These are phyloP conservation scores for Nothoprocta pentlandii DNA, from an alignment of 2,113 vertebrate genomes.

Conservation along the genomic window DNA sequence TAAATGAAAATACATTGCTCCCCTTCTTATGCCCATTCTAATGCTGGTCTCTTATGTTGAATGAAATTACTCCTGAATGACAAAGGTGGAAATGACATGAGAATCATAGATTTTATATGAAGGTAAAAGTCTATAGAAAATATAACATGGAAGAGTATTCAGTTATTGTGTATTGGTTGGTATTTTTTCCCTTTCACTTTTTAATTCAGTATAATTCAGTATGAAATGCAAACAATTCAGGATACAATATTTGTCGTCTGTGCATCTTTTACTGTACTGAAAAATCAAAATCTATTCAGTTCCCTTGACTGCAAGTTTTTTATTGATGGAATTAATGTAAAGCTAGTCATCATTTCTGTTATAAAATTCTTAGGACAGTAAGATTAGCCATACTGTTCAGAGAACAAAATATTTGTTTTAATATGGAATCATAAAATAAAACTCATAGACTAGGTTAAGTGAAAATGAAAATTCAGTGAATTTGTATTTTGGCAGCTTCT, in stretches of 20 bases:
- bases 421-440: slow-evolving; percentile 29
- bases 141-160: neutral
- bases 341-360: neutral
- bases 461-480: slow-evolving; percentile 8
- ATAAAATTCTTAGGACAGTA: slow-evolving; percentile 7
- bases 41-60: neutral
- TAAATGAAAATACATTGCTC: neutral
- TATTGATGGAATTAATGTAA: neutral
- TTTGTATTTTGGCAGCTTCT: slow-evolving; percentile 1
- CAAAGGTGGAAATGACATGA: neutral
- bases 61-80: slow-evolving; percentile 7
- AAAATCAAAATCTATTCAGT: slow-evolving; percentile 29
- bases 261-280: neutral
- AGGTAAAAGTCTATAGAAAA: neutral
- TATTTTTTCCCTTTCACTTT: neutral
- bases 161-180: neutral
- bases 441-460: neutral
- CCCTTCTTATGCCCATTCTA: neutral
- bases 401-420: slow-evolving; percentile 36
- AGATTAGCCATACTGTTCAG: neutral
- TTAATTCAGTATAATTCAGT: slow-evolving; percentile 24
- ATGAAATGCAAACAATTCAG: neutral
- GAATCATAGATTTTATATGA: neutral
- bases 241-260: neutral
- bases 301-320: neutral